Evolutionary conservation across 2,888 invertebrate genomes (phyloP), one percentile per base, ranked within the genome.

Genomic region (Plebejus argus): DNA sequence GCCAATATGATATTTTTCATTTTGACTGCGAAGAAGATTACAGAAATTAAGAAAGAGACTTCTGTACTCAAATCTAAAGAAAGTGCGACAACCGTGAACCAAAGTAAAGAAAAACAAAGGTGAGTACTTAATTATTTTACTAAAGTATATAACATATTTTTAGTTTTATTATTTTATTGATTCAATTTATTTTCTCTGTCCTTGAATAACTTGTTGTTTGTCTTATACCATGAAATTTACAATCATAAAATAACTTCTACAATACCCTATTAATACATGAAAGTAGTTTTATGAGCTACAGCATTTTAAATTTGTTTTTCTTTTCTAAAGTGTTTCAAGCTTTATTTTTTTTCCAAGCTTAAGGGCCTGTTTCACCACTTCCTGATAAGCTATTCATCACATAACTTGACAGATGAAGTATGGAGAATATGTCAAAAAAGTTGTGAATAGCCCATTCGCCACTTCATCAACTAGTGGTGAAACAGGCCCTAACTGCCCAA

Each of bases 81-180:
- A 77, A 92, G 91, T 78, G 87, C 90, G 18, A 90, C 86, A 8
- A 89, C 91, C 45, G 90, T 90, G 78, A 86, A 85, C 35, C 90
- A 91, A 5, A 86, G 88, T 23, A 90, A 86, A 33, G 93, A 94
- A 39, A 88, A 85, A 72, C 93, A 92, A 80, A 89, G 92, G 93
- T 93, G 81, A 79, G 66, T 28, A n/a, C 10, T n/a, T 8, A 33
- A 74, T 45, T 20, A 23, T 76, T 70, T 61, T 58, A 56, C 3
- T 12, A 23, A 76, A 7, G 28, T 20, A 35, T 8, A 28, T 28
- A 28, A 28, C 7, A 35, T 12, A 12, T 12, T 49, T 15, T 15
- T 8, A 1, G 53, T 20, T 78, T 28, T 35, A 15, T 8, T 39
- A 18, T 53, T 53, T 18, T 53, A 53, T 4, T 53, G 53, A 18